Evolutionary conservation across 2,797 vertebrate species (phyloP).

Genomic region (Etheostoma perlongum): DNA sequence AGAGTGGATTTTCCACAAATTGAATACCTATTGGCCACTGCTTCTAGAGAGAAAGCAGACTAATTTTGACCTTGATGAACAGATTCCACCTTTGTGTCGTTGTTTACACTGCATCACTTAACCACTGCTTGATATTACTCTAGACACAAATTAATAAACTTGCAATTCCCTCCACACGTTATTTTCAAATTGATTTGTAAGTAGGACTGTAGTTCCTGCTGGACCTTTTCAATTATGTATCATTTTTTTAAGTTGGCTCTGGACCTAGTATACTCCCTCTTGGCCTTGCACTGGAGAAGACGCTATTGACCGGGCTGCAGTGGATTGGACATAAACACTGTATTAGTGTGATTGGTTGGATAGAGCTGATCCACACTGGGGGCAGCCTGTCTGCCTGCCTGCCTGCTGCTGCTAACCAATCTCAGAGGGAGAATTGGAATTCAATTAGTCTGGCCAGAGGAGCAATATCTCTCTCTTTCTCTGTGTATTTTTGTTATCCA

Average conservation of each 20-base stretch:
- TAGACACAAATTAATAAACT: conserved; percentile 1
- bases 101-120: background rate
- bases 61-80: conserved; percentile 48
- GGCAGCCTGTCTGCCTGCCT: conserved; percentile 75
- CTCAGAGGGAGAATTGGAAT: conserved; percentile 79
- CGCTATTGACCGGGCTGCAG: conserved; percentile 65
- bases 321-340: conserved; percentile 80
- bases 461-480: conserved; percentile 40
- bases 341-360: conserved; percentile 82
- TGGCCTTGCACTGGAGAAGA: conserved; percentile 56
- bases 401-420: conserved; percentile 78
- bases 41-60: conserved; percentile 32
- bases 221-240: conserved; percentile 47
- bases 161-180: background rate
- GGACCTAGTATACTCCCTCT: conserved; percentile 48
- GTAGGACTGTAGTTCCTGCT: conserved; percentile 7
- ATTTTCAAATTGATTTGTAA: conserved; percentile 28
- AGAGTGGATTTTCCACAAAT: conserved; percentile 36
- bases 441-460: conserved; percentile 78
- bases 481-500: conserved; percentile 66
- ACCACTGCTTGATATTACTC: conserved; percentile 3
- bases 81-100: conserved; percentile 17
- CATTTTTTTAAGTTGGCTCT: conserved; percentile 35
- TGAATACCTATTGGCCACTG: conserved; percentile 44
- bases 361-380: conserved; percentile 74